Percentiles rank a stretch among this genome's conserved stretches.
These are phyloP conservation scores for Bubalus kerabau DNA, from an alignment of 2,113 vertebrate species.

Conservation along the genomic window DNA sequence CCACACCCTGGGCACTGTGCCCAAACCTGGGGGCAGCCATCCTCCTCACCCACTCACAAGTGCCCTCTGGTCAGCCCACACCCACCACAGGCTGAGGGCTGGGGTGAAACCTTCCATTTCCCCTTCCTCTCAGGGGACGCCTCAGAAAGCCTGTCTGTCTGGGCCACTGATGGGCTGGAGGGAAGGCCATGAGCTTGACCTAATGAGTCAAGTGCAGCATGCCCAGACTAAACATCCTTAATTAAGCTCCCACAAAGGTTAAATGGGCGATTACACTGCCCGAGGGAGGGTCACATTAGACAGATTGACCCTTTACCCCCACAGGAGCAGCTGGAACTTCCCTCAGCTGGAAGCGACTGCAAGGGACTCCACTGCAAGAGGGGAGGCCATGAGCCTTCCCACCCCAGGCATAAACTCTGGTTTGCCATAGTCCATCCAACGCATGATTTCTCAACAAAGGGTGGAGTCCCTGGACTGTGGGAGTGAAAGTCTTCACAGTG, in stretches of 20 bases:
- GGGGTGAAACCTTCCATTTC: neutral
- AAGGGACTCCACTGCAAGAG: neutral
- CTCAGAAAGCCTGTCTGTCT: neutral
- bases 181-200: conserved; percentile 22
- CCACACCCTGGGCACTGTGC: neutral
- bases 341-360: neutral
- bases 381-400: neutral
- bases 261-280: conserved; percentile 8
- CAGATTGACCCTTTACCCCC: neutral
- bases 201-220: neutral
- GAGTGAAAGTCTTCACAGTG: neutral
- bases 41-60: neutral
- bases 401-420: no score
- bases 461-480: neutral
- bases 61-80: neutral
- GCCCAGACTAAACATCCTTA: conserved; percentile 65
- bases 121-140: neutral
- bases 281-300: neutral
- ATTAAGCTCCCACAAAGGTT: conserved; percentile 29
- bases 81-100: neutral
- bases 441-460: neutral
- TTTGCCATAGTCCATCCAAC: neutral
- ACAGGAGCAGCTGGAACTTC: neutral
- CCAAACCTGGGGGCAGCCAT: neutral
- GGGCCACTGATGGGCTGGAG: neutral